A percentile compares a stretch with the other conserved stretches of the same genome.
phyloP scores from a whole-genome alignment of 2,113 vertebrate genomes.

The Seriola aureovittata region DNA sequence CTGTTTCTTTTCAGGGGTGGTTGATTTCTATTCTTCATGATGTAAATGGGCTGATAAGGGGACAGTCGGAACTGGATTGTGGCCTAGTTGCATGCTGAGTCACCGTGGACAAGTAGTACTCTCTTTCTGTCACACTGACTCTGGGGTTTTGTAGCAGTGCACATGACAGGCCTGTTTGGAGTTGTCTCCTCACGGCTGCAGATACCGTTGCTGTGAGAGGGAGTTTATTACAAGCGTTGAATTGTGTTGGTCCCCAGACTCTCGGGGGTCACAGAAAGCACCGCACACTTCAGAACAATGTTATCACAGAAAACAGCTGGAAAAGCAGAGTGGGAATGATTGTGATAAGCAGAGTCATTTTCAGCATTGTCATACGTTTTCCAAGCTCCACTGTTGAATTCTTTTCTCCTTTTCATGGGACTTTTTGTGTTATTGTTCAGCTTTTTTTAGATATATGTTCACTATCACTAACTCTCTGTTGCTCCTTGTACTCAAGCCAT shows the following conservation, averaged over 20 bases:
- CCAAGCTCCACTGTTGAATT: constrained; percentile 3
- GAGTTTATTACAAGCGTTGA: constrained; percentile 39
- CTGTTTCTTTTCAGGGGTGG: constrained; percentile 69
- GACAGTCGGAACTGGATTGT: constrained; percentile 61
- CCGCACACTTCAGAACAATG: constrained; percentile 61
- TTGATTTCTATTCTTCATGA: constrained; percentile 76
- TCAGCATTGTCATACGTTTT: constrained; percentile 41
- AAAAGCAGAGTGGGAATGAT: constrained; percentile 44
- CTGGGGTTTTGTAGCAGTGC: constrained; percentile 18
- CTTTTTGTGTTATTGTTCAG: constrained; percentile 26
- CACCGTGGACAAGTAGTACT: constrained; percentile 54
- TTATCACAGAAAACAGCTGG: constrained; percentile 72
- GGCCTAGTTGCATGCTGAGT: constrained; percentile 77
- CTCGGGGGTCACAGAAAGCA: constrained; percentile 36
- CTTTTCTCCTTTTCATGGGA: not conserved
- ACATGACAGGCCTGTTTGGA: constrained; percentile 47
- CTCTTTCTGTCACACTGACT: constrained; percentile 45
- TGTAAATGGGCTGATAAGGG: constrained; percentile 77
- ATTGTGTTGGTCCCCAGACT: constrained; percentile 14
- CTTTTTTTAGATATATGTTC: constrained; percentile 26
- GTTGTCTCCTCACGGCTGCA: constrained; percentile 29
- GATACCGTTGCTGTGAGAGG: constrained; percentile 12
- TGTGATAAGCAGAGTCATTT: constrained; percentile 60
- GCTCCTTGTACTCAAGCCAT: constrained; percentile 26
- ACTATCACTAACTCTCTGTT: constrained; percentile 20